A percentile compares a stretch with the other conserved stretches of the same genome.
Conservation (phyloP, 2,888 invertebrate species). For the Dilophus febrilis region DNA sequence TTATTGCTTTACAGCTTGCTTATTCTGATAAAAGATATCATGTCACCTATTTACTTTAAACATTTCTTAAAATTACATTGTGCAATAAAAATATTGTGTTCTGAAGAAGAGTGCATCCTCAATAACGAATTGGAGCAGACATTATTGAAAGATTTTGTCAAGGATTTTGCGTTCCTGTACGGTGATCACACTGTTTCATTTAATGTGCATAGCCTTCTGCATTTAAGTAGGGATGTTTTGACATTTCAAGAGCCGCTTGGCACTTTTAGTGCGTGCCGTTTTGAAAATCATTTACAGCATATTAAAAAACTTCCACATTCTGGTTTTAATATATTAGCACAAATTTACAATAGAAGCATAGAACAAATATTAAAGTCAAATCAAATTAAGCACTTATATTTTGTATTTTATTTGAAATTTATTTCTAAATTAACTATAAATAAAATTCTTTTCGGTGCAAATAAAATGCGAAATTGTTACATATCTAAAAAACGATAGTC, state of each 20-base stretch:
- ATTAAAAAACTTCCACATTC: not conserved
- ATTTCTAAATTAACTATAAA: too few relatives aligned
- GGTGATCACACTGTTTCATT: not conserved
- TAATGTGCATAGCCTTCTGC: not conserved
- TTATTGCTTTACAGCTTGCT: not conserved
- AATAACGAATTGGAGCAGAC: not conserved
- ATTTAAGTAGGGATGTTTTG: not conserved
- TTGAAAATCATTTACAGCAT: not conserved
- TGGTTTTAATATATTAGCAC: not conserved
- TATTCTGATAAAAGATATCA: not conserved
- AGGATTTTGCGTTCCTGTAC: not conserved
- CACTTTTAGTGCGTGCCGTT: not conserved
- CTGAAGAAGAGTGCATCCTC: not conserved
- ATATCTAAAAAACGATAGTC: too few relatives aligned
- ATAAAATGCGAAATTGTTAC: too few relatives aligned
- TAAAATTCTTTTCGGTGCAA: too few relatives aligned
- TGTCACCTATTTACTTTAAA: not conserved
- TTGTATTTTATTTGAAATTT: too few relatives aligned
- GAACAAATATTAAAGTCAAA: too few relatives aligned
- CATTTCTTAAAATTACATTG: constrained; percentile 2
- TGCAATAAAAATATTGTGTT: not conserved
- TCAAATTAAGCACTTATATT: too few relatives aligned
- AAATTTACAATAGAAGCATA: not conserved
- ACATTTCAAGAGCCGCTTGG: not conserved
- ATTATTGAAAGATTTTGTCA: not conserved